These are phyloP conservation scores for Percina caprodes DNA, from an alignment of 2,113 vertebrate genomes.

Conservation along the genomic window DNA sequence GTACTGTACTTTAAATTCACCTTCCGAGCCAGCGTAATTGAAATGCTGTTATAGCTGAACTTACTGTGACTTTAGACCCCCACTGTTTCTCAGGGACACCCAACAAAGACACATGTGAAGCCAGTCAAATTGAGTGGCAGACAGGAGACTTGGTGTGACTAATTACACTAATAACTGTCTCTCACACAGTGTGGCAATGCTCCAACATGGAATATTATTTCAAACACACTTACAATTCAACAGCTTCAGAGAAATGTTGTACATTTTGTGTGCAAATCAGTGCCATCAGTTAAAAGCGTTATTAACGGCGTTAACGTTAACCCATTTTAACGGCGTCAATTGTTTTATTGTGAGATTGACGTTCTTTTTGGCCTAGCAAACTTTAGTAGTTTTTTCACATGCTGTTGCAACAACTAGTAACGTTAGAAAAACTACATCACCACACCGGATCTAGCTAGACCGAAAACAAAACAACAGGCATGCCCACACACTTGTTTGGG, in stretches of 20 bases:
- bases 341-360: too few relatives aligned
- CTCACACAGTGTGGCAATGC: slow-evolving; percentile 19
- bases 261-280: not conserved
- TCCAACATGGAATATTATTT: not conserved
- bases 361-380: too few relatives aligned
- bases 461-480: too few relatives aligned
- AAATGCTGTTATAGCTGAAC: slow-evolving; percentile 30
- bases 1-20: slow-evolving; percentile 31
- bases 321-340: too few relatives aligned
- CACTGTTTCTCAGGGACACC: slow-evolving; percentile 20
- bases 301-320: too few relatives aligned
- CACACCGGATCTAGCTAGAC: too few relatives aligned
- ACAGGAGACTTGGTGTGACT: slow-evolving; percentile 32
- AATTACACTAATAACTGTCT: slow-evolving; percentile 43
- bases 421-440: too few relatives aligned
- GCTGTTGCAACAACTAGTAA: too few relatives aligned
- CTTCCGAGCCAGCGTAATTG: slow-evolving; percentile 9
- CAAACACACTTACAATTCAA: not conserved
- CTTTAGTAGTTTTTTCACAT: too few relatives aligned
- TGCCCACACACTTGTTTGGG: too few relatives aligned
- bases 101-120: slow-evolving; percentile 29
- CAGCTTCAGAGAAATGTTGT: not conserved
- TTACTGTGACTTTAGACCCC: slow-evolving; percentile 11
- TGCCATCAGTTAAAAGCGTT: too few relatives aligned
- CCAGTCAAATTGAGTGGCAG: slow-evolving; percentile 52